Base-by-base conservation (phyloP, 2,113 vertebrate species). In the Sinocyclocheilus anshuiensis region DNA sequence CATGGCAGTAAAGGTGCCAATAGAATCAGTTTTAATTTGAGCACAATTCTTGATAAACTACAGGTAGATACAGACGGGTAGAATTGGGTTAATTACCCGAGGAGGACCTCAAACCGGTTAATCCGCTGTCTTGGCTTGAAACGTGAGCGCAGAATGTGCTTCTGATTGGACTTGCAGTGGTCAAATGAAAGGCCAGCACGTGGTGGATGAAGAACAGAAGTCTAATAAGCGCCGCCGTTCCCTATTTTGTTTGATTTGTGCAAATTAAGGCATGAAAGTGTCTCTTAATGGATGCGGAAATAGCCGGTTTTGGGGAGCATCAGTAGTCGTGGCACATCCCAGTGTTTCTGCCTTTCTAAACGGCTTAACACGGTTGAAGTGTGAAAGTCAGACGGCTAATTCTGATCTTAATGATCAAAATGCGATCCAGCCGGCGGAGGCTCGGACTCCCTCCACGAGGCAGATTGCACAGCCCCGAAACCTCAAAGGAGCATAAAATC, bases 21-120 rank as follows among this genome's bases (percentile, higher is more conserved):
- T 88, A 89, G 88, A 86, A 90, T 87, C 83, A 69, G 88, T 92
- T 88, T 87, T 90, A 91, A 93, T 93, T 91, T 89, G 89, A 92
- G 91, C 75, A 90, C 61, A 87, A 48, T 79, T 50, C n/a, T 72
- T n/a, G 89, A 93, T 93, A 89, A 92, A 84, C 39, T 48, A 48
- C 36, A 4, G 42, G n/a, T 77, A 90, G 72, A 92, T 87, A 87
- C 77, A 55, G 87, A 72, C 87, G 83, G 24, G 61, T 72, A 84
- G 91, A 91, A 91, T 91, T 92, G 86, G 83, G 87, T 87, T 89
- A 93, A 92, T 93, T 89, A 90, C 84, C 86, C 80, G 74, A 84
- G 87, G 50, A 77, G 61, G 26, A 89, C 86, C 88, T 91, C 83
- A 74, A 86, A 87, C 88, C 85, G 88, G 78, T 84, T 87, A 87